Conservation (phyloP, 2,113 vertebrate genomes). For the Perognathus longimembris region DNA sequence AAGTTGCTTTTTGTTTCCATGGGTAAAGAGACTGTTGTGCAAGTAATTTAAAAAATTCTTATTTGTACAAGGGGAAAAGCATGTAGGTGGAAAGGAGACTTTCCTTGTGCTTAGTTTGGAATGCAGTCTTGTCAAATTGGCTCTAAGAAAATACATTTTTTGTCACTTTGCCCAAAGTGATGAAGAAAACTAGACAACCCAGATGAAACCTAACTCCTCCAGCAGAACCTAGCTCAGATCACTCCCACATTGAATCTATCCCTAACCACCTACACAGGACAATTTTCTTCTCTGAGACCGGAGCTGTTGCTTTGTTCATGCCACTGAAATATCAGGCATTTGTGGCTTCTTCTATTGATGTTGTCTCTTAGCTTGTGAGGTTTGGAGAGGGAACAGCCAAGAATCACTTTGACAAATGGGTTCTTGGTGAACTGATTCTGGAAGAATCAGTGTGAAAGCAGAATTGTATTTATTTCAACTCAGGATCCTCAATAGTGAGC, state of each 20-base stretch:
- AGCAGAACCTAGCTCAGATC: background rate
- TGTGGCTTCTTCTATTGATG: background rate
- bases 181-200: background rate
- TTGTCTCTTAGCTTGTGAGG: background rate
- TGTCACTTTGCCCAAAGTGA: background rate
- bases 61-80: background rate
- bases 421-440: background rate
- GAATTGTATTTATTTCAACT: background rate
- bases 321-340: background rate
- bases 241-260: background rate
- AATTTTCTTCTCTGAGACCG: slow-evolving; percentile 8
- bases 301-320: background rate
- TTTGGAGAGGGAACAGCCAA: background rate
- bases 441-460: background rate
- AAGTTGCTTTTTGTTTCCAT: background rate
- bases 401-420: background rate
- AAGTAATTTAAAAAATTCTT: background rate
- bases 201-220: background rate
- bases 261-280: background rate
- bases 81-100: background rate
- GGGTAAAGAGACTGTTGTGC: background rate
- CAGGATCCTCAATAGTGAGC: background rate
- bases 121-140: background rate
- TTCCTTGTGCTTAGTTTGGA: background rate
- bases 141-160: background rate